Evolutionary conservation across 2,888 invertebrate species (phyloP).

Genomic region (Pycnomerus fuliginosus): DNA sequence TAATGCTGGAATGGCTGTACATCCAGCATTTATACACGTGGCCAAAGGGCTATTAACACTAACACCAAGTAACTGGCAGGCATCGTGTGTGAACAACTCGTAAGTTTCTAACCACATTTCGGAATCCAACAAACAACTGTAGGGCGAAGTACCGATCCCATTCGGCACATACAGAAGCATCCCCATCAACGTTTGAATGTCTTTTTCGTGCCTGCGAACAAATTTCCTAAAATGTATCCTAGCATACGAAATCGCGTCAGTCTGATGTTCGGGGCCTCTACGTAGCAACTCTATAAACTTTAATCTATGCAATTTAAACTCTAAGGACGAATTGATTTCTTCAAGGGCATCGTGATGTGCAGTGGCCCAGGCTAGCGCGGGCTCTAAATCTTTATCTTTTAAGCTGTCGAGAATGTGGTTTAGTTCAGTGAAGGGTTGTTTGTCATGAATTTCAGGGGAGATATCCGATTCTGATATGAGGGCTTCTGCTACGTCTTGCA

Average conservation of each 20-base stretch:
- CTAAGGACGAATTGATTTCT: constrained; percentile 68
- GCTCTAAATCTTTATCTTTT: constrained; percentile 75
- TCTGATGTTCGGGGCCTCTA: constrained; percentile 67
- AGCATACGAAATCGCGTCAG: constrained; percentile 85
- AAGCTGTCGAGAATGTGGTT: constrained; percentile 88
- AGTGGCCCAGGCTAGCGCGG: constrained; percentile 86
- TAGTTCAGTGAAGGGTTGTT: constrained; percentile 78
- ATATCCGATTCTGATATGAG: constrained; percentile 72
- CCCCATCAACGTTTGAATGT: constrained; percentile 85
- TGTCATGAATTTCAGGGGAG: constrained; percentile 62
- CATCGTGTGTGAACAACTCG: constrained; percentile 89
- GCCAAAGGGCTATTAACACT: constrained; percentile 88
- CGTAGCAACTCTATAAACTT: constrained; percentile 74
- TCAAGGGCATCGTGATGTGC: constrained; percentile 72
- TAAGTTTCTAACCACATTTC: constrained; percentile 83
- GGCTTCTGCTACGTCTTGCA: constrained; percentile 88
- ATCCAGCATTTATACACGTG: constrained; percentile 91
- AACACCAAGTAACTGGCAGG: constrained; percentile 86
- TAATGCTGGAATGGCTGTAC: constrained; percentile 89
- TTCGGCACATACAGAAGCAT: constrained; percentile 76
- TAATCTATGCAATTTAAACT: constrained; percentile 79
- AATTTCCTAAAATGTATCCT: constrained; percentile 80
- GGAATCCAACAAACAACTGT: constrained; percentile 70
- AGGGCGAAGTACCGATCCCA: constrained; percentile 79
- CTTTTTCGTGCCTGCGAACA: constrained; percentile 74